Base-by-base conservation (phyloP, 37 sponge, comb jelly and placozoan genomes). In the Lycopodina hypogea region DNA sequence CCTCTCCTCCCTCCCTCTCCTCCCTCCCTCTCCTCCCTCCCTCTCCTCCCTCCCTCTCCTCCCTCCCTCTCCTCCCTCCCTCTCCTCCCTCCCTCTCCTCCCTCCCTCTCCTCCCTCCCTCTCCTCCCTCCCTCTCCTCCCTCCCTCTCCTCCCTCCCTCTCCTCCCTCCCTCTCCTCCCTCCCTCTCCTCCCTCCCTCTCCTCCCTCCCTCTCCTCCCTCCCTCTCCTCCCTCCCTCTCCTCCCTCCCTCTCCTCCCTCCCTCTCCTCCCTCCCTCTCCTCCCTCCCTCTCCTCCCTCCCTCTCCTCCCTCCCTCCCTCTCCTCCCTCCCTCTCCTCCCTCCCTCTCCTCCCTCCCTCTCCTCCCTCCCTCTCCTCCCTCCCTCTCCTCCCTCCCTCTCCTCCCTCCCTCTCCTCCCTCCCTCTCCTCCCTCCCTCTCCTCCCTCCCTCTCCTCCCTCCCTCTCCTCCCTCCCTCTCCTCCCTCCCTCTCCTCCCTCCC, bases 221-320 rank as follows among this genome's bases (percentile, higher is more conserved):
- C 65, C 32, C n/a, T 59, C n/a, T 59, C 60, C 60, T 33, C 65
- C 18, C 65, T 28, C 65, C 18, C 65, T 28, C 32, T 26, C 65
- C 65, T 11, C 65, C 65, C 65, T 28, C 34, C 32, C 65, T 33
- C 28, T 26, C 65, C 28, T 28, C 65, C 32, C 32, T 33, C 32
- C 28, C 65, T 65, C 65, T 33, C 65, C 32, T 33, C 65, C 65
- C 65, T 28, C 65, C 65, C 65, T 65, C 65, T 33, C 32, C 32
- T 33, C 28, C 65, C 34, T 33, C 65, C 28, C 34, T 33, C 65
- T 28, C 32, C 65, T 65, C 65, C 32, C 28, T 59, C n/a, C 60
- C 60, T 59, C n/a, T 26, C 60, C 60, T 26, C 28, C 60, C 60
- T 28, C 60, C n/a, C 12, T 6, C 12, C 60, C 60, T 28, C 65